These are phyloP conservation scores for Dreissena rostriformis DNA, from an alignment of 1,140 invertebrate genomes.

Conservation along the genomic window DNA sequence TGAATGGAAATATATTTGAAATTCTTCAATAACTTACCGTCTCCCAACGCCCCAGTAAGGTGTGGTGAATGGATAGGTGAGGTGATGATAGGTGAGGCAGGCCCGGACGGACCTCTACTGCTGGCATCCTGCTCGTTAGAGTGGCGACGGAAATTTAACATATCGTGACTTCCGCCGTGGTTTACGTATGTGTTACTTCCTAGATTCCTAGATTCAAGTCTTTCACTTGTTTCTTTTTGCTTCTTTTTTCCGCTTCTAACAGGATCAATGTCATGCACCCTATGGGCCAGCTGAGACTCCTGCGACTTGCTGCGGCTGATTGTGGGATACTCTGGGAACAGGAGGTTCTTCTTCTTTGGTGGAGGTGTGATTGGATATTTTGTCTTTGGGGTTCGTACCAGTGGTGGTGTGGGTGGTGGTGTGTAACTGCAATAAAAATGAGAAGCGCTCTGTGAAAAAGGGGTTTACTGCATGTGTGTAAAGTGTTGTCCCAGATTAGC, in stretches of 20 bases:
- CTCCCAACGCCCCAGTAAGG: constrained; percentile 62
- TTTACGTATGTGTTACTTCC: constrained; percentile 59
- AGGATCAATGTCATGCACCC: constrained; percentile 81
- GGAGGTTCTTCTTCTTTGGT: constrained; percentile 85
- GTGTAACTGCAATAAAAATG: constrained; percentile 67
- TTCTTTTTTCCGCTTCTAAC: constrained; percentile 73
- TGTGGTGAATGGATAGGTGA: constrained; percentile 83
- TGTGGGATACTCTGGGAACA: constrained; percentile 78
- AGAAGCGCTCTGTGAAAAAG: too few species aligned
- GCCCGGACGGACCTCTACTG: constrained; percentile 82
- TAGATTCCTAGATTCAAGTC: constrained; percentile 33
- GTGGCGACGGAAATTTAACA: constrained; percentile 83
- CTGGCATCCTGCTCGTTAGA: constrained; percentile 83
- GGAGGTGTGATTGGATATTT: constrained; percentile 92
- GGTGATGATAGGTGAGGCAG: constrained; percentile 82
- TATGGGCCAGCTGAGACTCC: constrained; percentile 91
- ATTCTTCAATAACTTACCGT: constrained; percentile 51
- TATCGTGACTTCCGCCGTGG: constrained; percentile 73
- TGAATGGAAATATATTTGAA: background rate
- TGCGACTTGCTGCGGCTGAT: constrained; percentile 95
- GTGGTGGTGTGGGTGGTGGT: constrained; percentile 85
- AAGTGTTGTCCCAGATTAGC: too few species aligned
- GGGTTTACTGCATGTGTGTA: too few species aligned
- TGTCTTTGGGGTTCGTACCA: constrained; percentile 78
- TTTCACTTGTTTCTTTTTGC: constrained; percentile 68